These are phyloP conservation scores for Eulimnadia texana DNA, from an alignment of 1,140 invertebrate genomes.

Conservation along the genomic window DNA sequence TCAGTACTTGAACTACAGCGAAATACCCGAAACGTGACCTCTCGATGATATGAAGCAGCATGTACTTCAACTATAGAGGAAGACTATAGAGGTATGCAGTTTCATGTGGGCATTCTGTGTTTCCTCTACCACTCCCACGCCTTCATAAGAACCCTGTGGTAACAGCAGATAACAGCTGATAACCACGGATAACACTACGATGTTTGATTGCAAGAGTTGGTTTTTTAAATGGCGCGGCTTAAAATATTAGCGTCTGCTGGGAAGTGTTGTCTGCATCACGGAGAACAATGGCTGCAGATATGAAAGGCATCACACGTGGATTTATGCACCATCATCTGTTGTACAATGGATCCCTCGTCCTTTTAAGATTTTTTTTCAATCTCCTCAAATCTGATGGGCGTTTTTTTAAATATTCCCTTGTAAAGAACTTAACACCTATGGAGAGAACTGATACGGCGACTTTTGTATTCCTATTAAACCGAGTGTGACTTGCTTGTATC, in stretches of 20 bases:
- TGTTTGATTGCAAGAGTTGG: no score
- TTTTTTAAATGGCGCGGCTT: no score
- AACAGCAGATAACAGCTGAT: neutral
- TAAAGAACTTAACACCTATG: no score
- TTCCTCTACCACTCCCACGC: neutral
- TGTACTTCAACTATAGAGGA: neutral
- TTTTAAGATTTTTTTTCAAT: neutral
- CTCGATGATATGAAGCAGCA: neutral
- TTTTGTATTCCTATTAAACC: no score
- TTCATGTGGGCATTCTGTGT: neutral
- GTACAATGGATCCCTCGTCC: neutral
- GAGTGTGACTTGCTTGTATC: no score
- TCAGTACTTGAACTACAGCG: neutral
- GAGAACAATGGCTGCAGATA: neutral
- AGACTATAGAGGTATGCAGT: neutral
- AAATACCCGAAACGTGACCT: neutral
- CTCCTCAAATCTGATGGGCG: no score
- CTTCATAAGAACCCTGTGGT: neutral
- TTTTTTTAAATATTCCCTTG: no score
- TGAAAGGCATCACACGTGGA: neutral
- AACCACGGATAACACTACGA: neutral
- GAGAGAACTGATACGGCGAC: no score
- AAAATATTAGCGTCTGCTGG: neutral
- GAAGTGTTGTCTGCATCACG: neutral
- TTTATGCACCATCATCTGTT: neutral